A percentile compares a stretch with the other conserved stretches of the same genome.
Evolutionary conservation across 2,888 invertebrate species (phyloP).

Genomic region (Apamea sordens): DNA sequence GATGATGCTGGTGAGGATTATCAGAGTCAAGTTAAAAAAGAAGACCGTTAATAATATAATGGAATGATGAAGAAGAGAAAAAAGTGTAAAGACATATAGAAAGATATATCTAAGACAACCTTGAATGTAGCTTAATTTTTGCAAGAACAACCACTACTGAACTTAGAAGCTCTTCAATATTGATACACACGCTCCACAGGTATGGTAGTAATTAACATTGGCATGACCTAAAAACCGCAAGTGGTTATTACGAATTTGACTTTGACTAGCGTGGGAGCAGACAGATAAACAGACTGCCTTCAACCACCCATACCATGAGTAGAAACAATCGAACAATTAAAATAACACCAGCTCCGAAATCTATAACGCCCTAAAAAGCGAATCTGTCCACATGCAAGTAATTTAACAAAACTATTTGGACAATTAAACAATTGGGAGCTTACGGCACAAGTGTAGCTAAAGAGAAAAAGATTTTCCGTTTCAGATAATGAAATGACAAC

Average conservation of each 20-base stretch:
- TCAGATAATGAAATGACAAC: constrained; percentile 90
- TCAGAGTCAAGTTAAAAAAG: background rate
- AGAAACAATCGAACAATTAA: constrained; percentile 83
- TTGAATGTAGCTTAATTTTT: constrained; percentile 16
- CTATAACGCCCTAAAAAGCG: constrained; percentile 71
- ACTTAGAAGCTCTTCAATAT: constrained; percentile 33
- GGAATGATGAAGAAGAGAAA: constrained; percentile 1
- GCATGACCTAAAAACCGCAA: constrained; percentile 73
- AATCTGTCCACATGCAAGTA: constrained; percentile 79
- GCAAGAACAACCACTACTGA: constrained; percentile 20
- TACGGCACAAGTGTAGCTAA: constrained; percentile 82
- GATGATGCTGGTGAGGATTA: background rate
- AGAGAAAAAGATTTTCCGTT: constrained; percentile 90
- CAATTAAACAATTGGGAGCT: constrained; percentile 89
- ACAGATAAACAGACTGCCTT: constrained; percentile 62
- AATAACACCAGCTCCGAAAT: constrained; percentile 69
- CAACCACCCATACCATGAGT: constrained; percentile 71
- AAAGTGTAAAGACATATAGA: background rate
- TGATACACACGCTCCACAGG: constrained; percentile 20
- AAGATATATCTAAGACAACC: constrained; percentile 1
- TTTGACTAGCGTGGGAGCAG: constrained; percentile 82
- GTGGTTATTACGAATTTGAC: constrained; percentile 79
- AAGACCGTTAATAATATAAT: constrained; percentile 3
- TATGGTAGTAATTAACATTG: constrained; percentile 70
- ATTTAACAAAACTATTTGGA: constrained; percentile 81